Evolutionary conservation across 2,113 vertebrate genomes (phyloP).

Genomic region (Pelusios castaneus): DNA sequence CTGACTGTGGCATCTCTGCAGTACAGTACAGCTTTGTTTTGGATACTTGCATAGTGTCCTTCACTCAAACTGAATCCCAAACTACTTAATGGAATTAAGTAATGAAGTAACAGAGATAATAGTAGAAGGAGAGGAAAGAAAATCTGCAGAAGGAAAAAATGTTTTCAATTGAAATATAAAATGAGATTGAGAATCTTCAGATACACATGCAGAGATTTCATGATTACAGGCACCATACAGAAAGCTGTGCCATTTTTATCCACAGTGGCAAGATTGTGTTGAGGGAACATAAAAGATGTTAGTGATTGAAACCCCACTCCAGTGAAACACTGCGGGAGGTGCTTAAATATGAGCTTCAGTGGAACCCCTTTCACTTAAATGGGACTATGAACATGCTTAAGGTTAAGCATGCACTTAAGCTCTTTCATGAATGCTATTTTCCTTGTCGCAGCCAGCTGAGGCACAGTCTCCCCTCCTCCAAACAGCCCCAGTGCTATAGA

Average conservation of each 20-base stretch:
- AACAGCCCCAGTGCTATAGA: no score
- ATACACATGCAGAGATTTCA: neutral
- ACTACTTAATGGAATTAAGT: neutral
- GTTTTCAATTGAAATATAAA: neutral
- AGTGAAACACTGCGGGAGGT: neutral
- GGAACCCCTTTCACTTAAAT: neutral
- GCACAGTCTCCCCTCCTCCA: no score
- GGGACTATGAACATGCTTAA: neutral
- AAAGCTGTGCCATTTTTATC: neutral
- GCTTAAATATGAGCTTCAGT: neutral
- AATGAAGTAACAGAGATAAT: neutral
- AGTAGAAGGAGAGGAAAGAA: neutral
- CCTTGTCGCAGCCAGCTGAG: no score
- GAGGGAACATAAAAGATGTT: neutral
- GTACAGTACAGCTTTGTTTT: neutral
- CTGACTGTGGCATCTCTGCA: neutral
- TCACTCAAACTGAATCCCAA: neutral
- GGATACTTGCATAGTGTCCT: neutral
- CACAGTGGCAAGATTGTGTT: fast-evolving
- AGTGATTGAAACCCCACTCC: neutral
- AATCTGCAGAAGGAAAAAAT: neutral
- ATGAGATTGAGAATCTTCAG: neutral
- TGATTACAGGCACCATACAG: fast-evolving
- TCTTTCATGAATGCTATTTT: neutral
- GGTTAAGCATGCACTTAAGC: neutral